phyloP scores from a whole-genome alignment of 2,888 invertebrate species.

The Lasiommata megera region DNA sequence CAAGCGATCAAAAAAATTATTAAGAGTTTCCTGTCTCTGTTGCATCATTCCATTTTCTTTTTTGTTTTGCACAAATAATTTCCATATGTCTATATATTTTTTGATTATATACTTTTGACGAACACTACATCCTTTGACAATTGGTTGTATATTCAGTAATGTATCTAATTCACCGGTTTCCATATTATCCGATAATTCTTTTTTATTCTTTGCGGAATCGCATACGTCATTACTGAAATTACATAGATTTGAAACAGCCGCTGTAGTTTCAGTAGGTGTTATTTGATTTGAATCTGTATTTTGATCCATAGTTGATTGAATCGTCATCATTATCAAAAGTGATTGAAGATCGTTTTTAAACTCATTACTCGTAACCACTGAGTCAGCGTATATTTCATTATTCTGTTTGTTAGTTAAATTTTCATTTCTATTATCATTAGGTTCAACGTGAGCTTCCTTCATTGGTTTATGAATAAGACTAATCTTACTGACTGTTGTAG shows the following conservation, averaged over 20 bases:
- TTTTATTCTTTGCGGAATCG: slow-evolving; percentile 1
- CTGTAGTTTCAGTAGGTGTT: neutral
- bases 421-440: neutral
- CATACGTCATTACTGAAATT: neutral
- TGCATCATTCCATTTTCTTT: slow-evolving; percentile 46
- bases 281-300: slow-evolving; percentile 29
- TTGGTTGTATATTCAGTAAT: slow-evolving; percentile 51
- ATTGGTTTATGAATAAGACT: slow-evolving; percentile 26
- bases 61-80: slow-evolving; percentile 46
- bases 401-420: slow-evolving; percentile 1
- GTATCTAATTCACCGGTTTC: slow-evolving; percentile 31
- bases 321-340: slow-evolving; percentile 61
- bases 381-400: neutral
- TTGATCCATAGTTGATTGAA: slow-evolving; percentile 47
- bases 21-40: slow-evolving; percentile 55
- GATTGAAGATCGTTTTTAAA: slow-evolving; percentile 53
- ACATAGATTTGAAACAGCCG: neutral
- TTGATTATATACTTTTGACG: slow-evolving; percentile 45
- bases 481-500: slow-evolving; percentile 18
- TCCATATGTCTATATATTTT: slow-evolving; percentile 64
- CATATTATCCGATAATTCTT: slow-evolving; percentile 10
- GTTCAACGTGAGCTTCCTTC: neutral
- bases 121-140: slow-evolving; percentile 45
- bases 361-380: slow-evolving; percentile 4
- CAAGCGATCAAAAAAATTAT: slow-evolving; percentile 64